A percentile compares a stretch with the other conserved stretches of the same genome.
These are phyloP conservation scores for Galeopterus variegatus DNA, from an alignment of 2,113 vertebrate genomes.

Conservation along the genomic window DNA sequence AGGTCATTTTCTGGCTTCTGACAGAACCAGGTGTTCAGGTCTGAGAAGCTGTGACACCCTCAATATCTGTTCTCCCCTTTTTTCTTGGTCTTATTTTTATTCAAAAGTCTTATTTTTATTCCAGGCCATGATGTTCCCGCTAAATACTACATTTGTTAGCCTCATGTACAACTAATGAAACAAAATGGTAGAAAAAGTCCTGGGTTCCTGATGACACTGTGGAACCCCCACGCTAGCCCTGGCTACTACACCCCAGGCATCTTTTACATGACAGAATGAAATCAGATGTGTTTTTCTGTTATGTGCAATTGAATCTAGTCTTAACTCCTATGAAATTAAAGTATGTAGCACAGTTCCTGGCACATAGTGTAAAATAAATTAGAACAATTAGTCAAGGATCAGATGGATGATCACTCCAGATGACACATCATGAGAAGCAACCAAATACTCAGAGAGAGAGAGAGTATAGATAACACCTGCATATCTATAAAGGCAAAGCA, in stretches of 20 bases:
- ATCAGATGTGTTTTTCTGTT: background rate
- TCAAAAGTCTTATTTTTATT: constrained; percentile 1
- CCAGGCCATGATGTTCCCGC: background rate
- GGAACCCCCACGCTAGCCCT: background rate
- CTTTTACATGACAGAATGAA: background rate
- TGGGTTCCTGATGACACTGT: background rate
- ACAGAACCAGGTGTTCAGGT: background rate
- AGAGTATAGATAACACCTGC: background rate
- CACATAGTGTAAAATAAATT: background rate
- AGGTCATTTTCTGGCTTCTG: constrained; percentile 31
- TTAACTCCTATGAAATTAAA: constrained; percentile 31
- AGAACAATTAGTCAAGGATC: constrained; percentile 43
- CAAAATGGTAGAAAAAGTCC: background rate
- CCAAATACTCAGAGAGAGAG: background rate
- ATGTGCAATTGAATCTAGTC: background rate
- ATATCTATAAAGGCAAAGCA: background rate
- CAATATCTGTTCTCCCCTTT: background rate
- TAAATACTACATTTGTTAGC: constrained; percentile 25
- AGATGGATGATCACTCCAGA: background rate
- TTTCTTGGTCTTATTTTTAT: background rate
- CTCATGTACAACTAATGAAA: constrained; percentile 16
- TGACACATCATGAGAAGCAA: background rate
- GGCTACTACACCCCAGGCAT: background rate
- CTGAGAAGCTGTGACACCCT: background rate
- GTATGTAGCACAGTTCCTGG: constrained; percentile 32